Evolutionary conservation across 2,113 vertebrate genomes (phyloP), one percentile per base, ranked within the genome.

Genomic region (Corythoichthys intestinalis): DNA sequence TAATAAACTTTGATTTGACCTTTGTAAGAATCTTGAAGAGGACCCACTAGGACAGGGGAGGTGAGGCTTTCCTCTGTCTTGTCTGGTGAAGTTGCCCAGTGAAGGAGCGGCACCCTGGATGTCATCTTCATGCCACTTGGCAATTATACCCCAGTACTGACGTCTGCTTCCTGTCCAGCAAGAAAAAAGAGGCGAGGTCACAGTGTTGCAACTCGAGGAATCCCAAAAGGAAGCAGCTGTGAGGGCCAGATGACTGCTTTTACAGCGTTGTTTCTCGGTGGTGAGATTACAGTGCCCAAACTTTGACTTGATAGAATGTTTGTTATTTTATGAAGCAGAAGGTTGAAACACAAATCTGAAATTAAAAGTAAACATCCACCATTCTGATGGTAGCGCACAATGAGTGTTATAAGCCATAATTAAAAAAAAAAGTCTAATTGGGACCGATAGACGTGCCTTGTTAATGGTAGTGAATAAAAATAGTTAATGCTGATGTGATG

Each of bases 181-280:
- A 68, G 79, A 69, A 65, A 56, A 67, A 75, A 65, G 77, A 67
- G 70, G 70, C 76, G 75, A 79, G 76, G 72, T 86, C 79, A 77
- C 63, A 41, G 67, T 76, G 83, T 59, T 85, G 79, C 82, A 73
- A 70, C 80, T 86, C 70, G 50, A 83, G 74, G 85, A 89, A 88
- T 90, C 78, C 77, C 73, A 59, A 63, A 79, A 79, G 78, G 77
- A 83, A 86, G 86, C 88, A 87, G 89, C 86, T 89, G 83, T 80
- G 68, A 61, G 20, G 61, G 41, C 44, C 61, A 47, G n/a, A 20
- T 62, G 59, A 41, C 44, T 47, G 44, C 44, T 63, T 63, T 46
- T 20, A 47, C 41, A 14, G 44, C 10, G 4, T 47, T 15, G 20
- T 47, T 82, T 70, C 63, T 44, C 67, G 70, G 60, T 68, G 63